phyloP scores from a whole-genome alignment of 1,140 invertebrate species.

The Leptinotarsa undecemlineata region DNA sequence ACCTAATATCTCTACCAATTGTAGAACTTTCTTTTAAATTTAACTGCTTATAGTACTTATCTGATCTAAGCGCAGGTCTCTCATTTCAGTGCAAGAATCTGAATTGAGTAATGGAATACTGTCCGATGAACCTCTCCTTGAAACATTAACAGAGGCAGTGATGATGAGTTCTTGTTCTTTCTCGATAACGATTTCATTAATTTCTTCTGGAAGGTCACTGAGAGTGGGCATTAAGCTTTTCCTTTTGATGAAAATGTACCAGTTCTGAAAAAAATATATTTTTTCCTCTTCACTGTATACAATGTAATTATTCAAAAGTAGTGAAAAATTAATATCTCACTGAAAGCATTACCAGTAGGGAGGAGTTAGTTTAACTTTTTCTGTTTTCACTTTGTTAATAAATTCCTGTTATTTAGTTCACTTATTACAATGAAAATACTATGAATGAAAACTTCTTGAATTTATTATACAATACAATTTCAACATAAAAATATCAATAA shows the following conservation, averaged over 20 bases:
- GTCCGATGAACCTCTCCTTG: conserved; percentile 49
- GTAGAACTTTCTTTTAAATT: neutral
- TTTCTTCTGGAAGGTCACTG: conserved; percentile 33
- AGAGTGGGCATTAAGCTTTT: conserved; percentile 50
- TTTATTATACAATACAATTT: too few species aligned
- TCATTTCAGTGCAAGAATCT: conserved; percentile 50
- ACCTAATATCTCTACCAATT: neutral
- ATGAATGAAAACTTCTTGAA: too few species aligned
- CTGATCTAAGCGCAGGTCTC: conserved; percentile 41
- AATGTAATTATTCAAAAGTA: too few species aligned
- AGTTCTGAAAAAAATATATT: conserved; percentile 45
- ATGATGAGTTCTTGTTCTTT: conserved; percentile 35
- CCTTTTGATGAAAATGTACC: conserved; percentile 51
- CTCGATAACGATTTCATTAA: conserved; percentile 37
- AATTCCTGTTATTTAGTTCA: too few species aligned
- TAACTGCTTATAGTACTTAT: conserved; percentile 26
- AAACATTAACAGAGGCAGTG: conserved; percentile 34
- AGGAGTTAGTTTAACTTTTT: too few species aligned
- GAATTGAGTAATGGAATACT: conserved; percentile 51
- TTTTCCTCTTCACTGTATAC: too few species aligned
- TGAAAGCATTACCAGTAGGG: too few species aligned
- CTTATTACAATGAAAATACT: too few species aligned
- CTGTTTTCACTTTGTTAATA: too few species aligned
- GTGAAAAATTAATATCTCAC: too few species aligned
- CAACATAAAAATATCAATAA: too few species aligned